These are phyloP conservation scores for Rotaria socialis DNA, from an alignment of 2,888 invertebrate genomes.

Conservation along the genomic window DNA sequence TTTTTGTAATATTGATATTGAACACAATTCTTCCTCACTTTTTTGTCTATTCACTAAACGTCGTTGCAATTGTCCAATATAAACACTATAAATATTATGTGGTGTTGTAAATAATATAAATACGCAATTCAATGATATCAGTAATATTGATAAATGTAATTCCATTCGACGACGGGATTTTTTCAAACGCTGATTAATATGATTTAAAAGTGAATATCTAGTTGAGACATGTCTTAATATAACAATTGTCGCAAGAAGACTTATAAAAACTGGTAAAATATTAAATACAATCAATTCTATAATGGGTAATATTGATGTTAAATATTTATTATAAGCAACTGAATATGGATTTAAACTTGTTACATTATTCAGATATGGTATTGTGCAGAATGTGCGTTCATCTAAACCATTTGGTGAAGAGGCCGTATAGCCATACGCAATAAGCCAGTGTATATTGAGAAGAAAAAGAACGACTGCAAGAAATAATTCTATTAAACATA, in stretches of 20 bases:
- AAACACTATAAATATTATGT: background rate
- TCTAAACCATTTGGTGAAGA: background rate
- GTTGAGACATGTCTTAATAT: background rate
- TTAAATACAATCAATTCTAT: background rate
- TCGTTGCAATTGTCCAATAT: background rate
- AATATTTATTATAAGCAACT: background rate
- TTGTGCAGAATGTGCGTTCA: background rate
- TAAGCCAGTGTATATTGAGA: background rate
- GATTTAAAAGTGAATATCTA: background rate
- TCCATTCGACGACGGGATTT: slow-evolving; percentile 6
- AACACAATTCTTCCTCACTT: background rate
- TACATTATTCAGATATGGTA: background rate
- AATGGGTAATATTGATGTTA: background rate
- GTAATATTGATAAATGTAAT: background rate
- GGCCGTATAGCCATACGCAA: background rate
- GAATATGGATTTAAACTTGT: background rate
- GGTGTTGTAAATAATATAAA: background rate
- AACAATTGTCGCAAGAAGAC: background rate
- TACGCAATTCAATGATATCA: background rate
- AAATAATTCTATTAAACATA: background rate
- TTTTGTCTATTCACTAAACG: background rate
- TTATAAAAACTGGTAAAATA: background rate
- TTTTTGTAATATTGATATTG: background rate
- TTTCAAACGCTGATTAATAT: background rate
- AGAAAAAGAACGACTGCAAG: background rate